Evolutionary conservation across 1,140 invertebrate species (phyloP).

Genomic region (Drosophila mojavensis): DNA sequence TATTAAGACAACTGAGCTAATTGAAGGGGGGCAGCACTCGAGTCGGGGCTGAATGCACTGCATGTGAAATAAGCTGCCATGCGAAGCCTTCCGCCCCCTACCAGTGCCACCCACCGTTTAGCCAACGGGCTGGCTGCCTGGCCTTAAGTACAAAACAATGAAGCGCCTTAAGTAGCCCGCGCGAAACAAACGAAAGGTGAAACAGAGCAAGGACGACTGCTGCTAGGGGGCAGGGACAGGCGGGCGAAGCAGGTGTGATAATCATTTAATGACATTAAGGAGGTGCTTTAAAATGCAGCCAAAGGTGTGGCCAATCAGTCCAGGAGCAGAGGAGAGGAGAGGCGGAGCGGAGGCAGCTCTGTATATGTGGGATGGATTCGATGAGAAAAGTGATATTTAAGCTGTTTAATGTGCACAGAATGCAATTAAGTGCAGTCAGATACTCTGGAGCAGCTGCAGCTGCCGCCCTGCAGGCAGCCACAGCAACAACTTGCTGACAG

Average conservation of each 20-base stretch:
- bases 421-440: conserved; percentile 48
- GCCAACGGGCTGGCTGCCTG: not conserved
- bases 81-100: not conserved
- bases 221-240: not conserved
- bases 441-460: conserved; percentile 13
- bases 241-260: conserved; percentile 63
- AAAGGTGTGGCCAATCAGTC: conserved; percentile 45
- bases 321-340: not conserved
- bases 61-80: conserved; percentile 9
- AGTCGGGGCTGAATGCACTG: not conserved
- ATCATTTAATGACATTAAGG: conserved; percentile 75
- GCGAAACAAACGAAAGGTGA: conserved; percentile 56
- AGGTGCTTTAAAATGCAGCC: conserved; percentile 61
- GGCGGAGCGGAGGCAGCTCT: not conserved
- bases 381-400: conserved; percentile 52
- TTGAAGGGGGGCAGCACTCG: not conserved
- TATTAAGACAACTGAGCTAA: conserved; percentile 2
- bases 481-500: not conserved
- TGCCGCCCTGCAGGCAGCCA: not conserved
- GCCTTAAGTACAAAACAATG: conserved; percentile 46
- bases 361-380: conserved; percentile 10
- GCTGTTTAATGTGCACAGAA: conserved; percentile 63
- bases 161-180: conserved; percentile 42
- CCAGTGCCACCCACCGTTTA: not conserved
- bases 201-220: conserved; percentile 8